A percentile compares a stretch with the other conserved stretches of the same genome.
Conservation (phyloP, 2,113 vertebrate genomes). For the Platycercus adscitus region DNA sequence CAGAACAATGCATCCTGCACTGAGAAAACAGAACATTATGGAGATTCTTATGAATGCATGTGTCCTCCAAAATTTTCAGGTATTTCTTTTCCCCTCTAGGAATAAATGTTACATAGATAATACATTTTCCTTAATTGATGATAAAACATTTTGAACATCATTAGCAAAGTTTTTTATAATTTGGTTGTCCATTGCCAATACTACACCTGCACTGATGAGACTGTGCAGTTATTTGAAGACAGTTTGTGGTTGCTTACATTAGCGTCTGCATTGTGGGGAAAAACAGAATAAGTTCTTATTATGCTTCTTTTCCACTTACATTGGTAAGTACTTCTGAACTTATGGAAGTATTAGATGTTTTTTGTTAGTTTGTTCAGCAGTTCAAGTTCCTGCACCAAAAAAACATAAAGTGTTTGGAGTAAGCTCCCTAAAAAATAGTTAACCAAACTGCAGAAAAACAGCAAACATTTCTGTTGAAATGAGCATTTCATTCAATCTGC, state of each 20-base stretch:
- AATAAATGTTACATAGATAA: background rate
- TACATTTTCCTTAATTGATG: background rate
- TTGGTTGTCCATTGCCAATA: background rate
- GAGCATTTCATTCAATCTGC: background rate
- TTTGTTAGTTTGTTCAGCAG: background rate
- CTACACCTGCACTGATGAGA: background rate
- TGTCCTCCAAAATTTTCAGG: slow-evolving; percentile 81
- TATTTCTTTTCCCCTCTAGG: slow-evolving; percentile 46
- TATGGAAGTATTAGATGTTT: background rate
- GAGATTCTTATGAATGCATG: slow-evolving; percentile 71
- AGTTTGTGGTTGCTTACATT: background rate
- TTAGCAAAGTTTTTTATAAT: background rate
- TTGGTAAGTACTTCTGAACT: background rate
- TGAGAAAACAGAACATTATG: slow-evolving; percentile 39
- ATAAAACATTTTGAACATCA: background rate
- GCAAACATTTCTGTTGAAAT: background rate
- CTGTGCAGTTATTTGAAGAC: background rate
- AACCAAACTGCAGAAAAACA: background rate
- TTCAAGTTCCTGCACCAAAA: background rate
- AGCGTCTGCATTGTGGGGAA: background rate
- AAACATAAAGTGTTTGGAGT: background rate
- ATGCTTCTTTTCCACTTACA: background rate
- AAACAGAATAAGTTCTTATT: background rate
- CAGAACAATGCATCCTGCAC: slow-evolving; percentile 77
- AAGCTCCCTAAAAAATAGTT: rapidly evolving